phyloP scores from a whole-genome alignment of 2,888 invertebrate genomes.

The Drosophila falleni region DNA sequence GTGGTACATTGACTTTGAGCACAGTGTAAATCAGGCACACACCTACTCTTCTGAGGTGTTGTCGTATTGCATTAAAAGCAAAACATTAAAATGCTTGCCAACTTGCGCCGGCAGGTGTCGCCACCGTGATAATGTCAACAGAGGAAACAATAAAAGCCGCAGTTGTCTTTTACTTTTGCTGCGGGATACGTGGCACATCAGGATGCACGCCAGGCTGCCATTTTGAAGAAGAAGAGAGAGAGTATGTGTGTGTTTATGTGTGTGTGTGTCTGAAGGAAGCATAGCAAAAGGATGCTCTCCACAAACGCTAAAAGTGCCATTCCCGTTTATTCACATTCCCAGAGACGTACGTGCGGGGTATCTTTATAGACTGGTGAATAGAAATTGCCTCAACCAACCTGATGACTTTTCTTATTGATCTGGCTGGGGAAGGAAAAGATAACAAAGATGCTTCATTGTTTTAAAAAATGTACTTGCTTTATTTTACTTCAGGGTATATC shows the following conservation, averaged over 20 bases:
- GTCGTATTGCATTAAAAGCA: constrained; percentile 67
- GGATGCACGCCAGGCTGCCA: constrained; percentile 46
- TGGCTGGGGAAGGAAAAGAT: neutral
- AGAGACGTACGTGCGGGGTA: neutral
- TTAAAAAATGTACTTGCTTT: neutral
- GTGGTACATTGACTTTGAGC: constrained; percentile 61
- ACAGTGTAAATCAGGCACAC: constrained; percentile 33
- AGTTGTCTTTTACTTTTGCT: constrained; percentile 68
- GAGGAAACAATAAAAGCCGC: constrained; percentile 80
- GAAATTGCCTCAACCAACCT: neutral
- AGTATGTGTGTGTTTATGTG: constrained; percentile 6
- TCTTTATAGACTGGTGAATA: constrained; percentile 7
- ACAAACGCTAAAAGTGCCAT: constrained; percentile 45
- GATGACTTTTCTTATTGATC: constrained; percentile 4
- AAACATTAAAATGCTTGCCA: constrained; percentile 68
- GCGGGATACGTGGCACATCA: constrained; percentile 49
- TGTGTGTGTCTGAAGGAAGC: constrained; percentile 19
- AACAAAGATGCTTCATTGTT: neutral
- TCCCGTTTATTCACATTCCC: constrained; percentile 18
- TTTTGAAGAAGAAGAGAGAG: constrained; percentile 32
- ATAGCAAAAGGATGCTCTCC: constrained; percentile 18
- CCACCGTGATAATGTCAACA: constrained; percentile 75
- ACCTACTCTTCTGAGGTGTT: neutral
- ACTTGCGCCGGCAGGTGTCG: constrained; percentile 68
- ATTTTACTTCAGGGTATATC: neutral